A percentile compares a stretch with the other conserved stretches of the same genome.
These are phyloP conservation scores for Trogon melanurus DNA, from an alignment of 2,113 vertebrate genomes.

Conservation along the genomic window DNA sequence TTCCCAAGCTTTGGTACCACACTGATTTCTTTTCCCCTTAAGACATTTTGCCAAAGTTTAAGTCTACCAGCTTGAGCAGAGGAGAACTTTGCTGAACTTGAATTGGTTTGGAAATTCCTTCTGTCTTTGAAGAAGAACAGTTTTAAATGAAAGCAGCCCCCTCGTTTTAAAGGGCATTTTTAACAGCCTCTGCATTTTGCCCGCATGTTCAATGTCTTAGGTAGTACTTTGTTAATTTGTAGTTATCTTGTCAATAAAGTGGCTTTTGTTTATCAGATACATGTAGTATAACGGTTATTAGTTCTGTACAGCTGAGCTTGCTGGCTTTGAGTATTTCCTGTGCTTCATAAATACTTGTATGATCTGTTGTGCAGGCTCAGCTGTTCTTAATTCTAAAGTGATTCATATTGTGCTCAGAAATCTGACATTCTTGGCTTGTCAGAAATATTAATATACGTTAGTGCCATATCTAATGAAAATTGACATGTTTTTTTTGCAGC, in stretches of 20 bases:
- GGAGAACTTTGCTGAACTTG: not conserved
- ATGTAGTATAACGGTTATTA: not conserved
- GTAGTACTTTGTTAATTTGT: not conserved
- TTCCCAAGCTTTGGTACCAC: not conserved
- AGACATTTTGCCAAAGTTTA: not conserved
- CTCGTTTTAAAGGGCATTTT: not conserved
- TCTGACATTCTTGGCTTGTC: constrained; percentile 63
- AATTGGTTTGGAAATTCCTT: not conserved
- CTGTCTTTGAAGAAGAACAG: not conserved
- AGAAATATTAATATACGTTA: constrained; percentile 36
- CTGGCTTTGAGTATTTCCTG: constrained; percentile 55
- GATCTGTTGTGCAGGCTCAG: constrained; percentile 63
- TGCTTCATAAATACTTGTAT: constrained; percentile 41
- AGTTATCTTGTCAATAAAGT: constrained; percentile 12
- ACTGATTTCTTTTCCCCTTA: not conserved
- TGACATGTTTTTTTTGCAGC: constrained; percentile 44
- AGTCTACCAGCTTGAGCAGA: not conserved
- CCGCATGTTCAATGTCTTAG: not conserved
- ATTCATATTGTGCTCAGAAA: constrained; percentile 63
- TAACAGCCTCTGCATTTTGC: not conserved
- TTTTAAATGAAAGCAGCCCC: not conserved
- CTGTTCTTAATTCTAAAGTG: constrained; percentile 62
- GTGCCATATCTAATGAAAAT: constrained; percentile 41
- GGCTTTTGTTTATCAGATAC: not conserved
- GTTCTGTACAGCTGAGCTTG: constrained; percentile 30